Conservation (phyloP, 2,888 invertebrate genomes). For the Neoascia interrupta region DNA sequence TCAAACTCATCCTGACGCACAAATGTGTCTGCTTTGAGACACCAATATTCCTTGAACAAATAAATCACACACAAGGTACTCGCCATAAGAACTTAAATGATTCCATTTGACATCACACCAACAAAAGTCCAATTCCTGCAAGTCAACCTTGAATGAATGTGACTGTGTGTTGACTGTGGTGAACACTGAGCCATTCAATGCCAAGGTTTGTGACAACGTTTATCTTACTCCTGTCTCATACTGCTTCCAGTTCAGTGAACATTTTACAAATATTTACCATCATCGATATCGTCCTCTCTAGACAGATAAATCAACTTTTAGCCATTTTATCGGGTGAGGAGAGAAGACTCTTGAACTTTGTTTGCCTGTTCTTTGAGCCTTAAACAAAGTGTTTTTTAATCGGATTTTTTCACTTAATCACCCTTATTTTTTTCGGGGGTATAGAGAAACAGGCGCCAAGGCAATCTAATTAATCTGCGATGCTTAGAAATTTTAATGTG, state of each 20-base stretch:
- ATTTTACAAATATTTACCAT: slow-evolving; percentile 1
- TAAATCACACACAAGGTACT: too few relatives aligned
- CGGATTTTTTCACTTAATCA: neutral
- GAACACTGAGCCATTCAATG: neutral
- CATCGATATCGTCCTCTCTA: neutral
- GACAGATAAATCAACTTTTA: neutral
- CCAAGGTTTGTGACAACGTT: neutral
- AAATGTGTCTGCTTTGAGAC: too few relatives aligned
- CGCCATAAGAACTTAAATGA: too few relatives aligned
- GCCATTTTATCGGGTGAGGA: neutral
- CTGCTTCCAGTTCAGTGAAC: neutral
- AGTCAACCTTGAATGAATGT: slow-evolving; percentile 1
- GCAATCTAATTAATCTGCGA: neutral
- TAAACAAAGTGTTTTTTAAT: neutral
- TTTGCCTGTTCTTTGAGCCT: neutral
- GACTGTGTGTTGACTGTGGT: too few relatives aligned
- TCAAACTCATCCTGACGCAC: too few relatives aligned
- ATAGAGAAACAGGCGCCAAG: too few relatives aligned
- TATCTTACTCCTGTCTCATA: neutral
- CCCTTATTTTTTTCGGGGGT: too few relatives aligned
- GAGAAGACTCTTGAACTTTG: neutral
- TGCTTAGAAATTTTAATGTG: too few relatives aligned
- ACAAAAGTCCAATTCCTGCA: too few relatives aligned
- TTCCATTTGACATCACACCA: too few relatives aligned
- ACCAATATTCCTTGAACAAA: too few relatives aligned